Percentiles rank a stretch among this genome's conserved stretches.
phyloP scores from a whole-genome alignment of 1,140 invertebrate genomes.

The Pissodes strobi region DNA sequence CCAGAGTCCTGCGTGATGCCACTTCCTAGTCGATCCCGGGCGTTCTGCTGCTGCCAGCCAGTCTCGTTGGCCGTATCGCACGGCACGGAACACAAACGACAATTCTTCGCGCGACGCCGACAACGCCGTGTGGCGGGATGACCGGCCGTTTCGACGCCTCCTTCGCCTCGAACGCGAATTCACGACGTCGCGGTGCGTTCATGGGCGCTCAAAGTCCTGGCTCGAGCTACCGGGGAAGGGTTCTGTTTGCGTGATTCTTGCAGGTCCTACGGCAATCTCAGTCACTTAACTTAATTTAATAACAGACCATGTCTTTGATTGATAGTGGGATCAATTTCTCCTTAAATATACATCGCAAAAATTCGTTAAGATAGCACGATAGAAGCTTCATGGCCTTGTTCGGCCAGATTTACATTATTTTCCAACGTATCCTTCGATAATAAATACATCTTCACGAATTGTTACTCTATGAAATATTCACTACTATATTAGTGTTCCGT shows the following conservation, averaged over 20 bases:
- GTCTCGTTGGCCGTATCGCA: slow-evolving; percentile 13
- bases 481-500: no score
- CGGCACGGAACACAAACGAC: slow-evolving; percentile 6
- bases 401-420: no score
- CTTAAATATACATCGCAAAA: no score
- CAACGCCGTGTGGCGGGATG: slow-evolving; percentile 4
- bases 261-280: no score
- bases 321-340: no score
- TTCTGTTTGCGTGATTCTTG: neutral
- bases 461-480: no score
- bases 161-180: neutral
- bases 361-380: no score
- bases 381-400: no score
- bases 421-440: no score
- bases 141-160: slow-evolving; percentile 1
- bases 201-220: slow-evolving; percentile 15
- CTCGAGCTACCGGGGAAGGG: slow-evolving; percentile 7
- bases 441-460: no score
- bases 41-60: slow-evolving; percentile 12
- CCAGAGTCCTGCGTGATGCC: slow-evolving; percentile 8
- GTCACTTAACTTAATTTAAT: no score
- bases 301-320: no score
- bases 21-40: slow-evolving; percentile 12
- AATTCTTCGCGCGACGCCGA: slow-evolving; percentile 1
- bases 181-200: slow-evolving; percentile 6